These are phyloP conservation scores for Lutjanus campechanus DNA, from an alignment of 2,797 vertebrate genomes.

Conservation along the genomic window DNA sequence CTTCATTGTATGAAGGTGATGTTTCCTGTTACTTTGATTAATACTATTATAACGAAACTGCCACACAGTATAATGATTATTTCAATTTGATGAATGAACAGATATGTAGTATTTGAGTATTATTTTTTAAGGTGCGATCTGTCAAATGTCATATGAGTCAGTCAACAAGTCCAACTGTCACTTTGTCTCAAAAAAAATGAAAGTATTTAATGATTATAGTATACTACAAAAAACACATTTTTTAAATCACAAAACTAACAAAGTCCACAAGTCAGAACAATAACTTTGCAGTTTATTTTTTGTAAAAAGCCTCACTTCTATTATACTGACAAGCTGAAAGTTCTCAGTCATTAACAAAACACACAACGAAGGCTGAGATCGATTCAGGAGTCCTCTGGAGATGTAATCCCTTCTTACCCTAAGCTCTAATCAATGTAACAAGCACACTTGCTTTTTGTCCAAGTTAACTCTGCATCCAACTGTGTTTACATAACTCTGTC, in stretches of 20 bases:
- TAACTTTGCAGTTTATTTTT: constrained; percentile 2
- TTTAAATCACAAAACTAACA: neutral
- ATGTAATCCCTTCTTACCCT: constrained; percentile 69
- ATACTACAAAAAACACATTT: too few species aligned
- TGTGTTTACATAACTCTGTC: constrained; percentile 20
- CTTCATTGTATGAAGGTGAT: too few species aligned
- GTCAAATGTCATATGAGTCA: too few species aligned
- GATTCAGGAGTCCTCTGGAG: constrained; percentile 60
- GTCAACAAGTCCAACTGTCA: too few species aligned
- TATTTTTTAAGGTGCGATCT: too few species aligned
- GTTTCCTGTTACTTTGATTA: too few species aligned
- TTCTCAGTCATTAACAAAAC: constrained; percentile 58
- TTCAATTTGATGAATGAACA: too few species aligned
- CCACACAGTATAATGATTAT: too few species aligned
- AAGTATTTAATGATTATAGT: too few species aligned
- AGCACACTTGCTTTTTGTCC: constrained; percentile 40
- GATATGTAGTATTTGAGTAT: too few species aligned
- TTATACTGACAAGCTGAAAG: constrained; percentile 40
- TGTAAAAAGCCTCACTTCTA: neutral
- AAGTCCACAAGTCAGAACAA: neutral
- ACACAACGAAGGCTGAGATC: constrained; percentile 55
- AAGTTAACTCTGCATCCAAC: constrained; percentile 31
- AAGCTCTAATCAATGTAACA: constrained; percentile 69
- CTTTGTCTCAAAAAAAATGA: too few species aligned
- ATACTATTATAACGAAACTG: too few species aligned